Conservation (phyloP, 2,113 vertebrate genomes). For the Octodon degus region DNA sequence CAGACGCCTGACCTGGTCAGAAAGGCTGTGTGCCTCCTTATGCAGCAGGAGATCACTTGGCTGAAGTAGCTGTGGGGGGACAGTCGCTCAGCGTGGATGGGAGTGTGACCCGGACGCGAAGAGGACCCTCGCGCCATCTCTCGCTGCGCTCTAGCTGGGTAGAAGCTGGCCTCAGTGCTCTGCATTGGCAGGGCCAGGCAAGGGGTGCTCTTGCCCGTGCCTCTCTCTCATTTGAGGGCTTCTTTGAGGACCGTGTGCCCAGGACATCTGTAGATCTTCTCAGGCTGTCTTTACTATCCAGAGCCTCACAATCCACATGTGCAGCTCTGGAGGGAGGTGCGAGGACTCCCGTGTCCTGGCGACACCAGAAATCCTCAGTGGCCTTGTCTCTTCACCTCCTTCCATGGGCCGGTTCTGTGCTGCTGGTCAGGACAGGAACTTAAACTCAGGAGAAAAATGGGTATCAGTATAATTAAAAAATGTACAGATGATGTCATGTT, state of each 20-base stretch:
- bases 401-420: background rate
- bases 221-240: background rate
- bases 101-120: background rate
- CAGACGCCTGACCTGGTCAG: background rate
- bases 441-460: background rate
- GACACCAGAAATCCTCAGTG: background rate
- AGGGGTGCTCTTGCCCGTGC: background rate
- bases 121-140: background rate
- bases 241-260: constrained; percentile 18
- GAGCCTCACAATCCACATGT: constrained; percentile 66
- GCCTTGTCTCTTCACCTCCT: background rate
- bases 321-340: constrained; percentile 43
- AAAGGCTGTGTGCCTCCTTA: background rate
- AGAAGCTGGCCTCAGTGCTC: background rate
- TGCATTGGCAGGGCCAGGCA: background rate
- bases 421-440: background rate
- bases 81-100: background rate
- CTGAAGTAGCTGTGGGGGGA: background rate
- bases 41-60: background rate
- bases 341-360: constrained; percentile 53
- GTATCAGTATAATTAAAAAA: background rate
- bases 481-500: background rate
- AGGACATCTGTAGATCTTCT: constrained; percentile 50
- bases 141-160: background rate
- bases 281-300: constrained; percentile 52